Percentiles rank a stretch among this genome's conserved stretches.
Evolutionary conservation across 2,113 vertebrate genomes (phyloP).

Genomic region (Salvelinus namaycush): DNA sequence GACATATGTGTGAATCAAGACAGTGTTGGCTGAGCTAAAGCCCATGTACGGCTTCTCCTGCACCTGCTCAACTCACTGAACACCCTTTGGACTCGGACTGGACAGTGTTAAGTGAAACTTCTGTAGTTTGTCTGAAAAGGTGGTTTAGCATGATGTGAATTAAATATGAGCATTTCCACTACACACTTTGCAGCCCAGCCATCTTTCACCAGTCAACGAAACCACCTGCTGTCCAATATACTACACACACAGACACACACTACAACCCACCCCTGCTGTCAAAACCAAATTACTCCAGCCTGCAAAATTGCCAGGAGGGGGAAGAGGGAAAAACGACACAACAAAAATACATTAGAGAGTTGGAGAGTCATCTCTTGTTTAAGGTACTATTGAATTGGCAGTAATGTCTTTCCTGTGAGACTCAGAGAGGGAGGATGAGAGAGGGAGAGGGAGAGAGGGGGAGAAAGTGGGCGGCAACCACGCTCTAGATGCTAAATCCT

Average conservation of each 20-base stretch:
- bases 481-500: slow-evolving; percentile 45
- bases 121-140: background rate
- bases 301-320: slow-evolving; percentile 21
- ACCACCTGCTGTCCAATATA: slow-evolving; percentile 16
- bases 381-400: slow-evolving; percentile 45
- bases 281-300: slow-evolving; percentile 33
- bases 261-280: slow-evolving; percentile 7
- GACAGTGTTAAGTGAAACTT: background rate
- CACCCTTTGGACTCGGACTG: background rate
- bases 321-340: slow-evolving; percentile 8
- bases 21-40: background rate
- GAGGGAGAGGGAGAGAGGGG: background rate
- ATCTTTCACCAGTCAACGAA: slow-evolving; percentile 18
- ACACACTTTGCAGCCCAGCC: slow-evolving; percentile 8
- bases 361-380: slow-evolving; percentile 44
- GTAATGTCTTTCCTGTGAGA: slow-evolving; percentile 13
- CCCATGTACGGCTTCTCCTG: no score
- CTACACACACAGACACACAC: background rate
- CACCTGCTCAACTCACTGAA: background rate
- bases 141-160: slow-evolving; percentile 20
- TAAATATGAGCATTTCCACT: slow-evolving; percentile 30
- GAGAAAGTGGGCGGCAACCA: background rate
- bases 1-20: background rate
- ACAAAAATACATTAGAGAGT: slow-evolving; percentile 36
- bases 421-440: background rate